Conservation (phyloP, 2,888 invertebrate genomes). For the Caenorhabditis sulstoni region DNA sequence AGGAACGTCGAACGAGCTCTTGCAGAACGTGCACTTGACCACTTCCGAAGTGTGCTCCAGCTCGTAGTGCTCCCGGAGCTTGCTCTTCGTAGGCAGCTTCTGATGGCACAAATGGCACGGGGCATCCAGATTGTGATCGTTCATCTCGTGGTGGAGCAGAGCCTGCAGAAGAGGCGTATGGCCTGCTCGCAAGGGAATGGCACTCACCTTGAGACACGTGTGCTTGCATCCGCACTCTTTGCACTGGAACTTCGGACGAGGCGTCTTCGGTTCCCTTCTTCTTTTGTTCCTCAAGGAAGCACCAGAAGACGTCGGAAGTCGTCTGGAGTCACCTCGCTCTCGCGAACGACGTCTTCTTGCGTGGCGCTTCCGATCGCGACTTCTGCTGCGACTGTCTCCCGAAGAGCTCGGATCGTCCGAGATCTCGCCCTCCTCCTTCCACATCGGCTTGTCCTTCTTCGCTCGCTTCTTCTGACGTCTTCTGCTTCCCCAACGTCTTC, state of each 20-base stretch:
- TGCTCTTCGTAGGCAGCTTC: conserved; percentile 24
- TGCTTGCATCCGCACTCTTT: conserved; percentile 35
- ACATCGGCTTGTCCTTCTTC: conserved; percentile 52
- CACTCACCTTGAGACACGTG: conserved; percentile 14
- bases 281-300: no score
- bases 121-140: conserved; percentile 27
- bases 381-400: conserved; percentile 15
- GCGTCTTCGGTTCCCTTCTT: neutral
- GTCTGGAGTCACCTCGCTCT: neutral
- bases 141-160: conserved; percentile 52
- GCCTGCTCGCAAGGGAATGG: neutral
- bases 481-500: conserved; percentile 2
- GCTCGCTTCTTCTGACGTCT: conserved; percentile 1
- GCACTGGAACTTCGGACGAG: conserved; percentile 8
- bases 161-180: conserved; percentile 13
- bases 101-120: conserved; percentile 37
- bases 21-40: conserved; percentile 51
- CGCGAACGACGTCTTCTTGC: neutral
- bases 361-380: conserved; percentile 8
- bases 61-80: conserved; percentile 40
- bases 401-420: conserved; percentile 7
- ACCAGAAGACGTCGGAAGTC: no score
- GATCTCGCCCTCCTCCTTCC: conserved; percentile 48
- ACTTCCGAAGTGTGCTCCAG: conserved; percentile 29
- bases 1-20: conserved; percentile 41